Evolutionary conservation across 2,113 vertebrate genomes (phyloP).

Genomic region (Heterotilapia buettikoferi): DNA sequence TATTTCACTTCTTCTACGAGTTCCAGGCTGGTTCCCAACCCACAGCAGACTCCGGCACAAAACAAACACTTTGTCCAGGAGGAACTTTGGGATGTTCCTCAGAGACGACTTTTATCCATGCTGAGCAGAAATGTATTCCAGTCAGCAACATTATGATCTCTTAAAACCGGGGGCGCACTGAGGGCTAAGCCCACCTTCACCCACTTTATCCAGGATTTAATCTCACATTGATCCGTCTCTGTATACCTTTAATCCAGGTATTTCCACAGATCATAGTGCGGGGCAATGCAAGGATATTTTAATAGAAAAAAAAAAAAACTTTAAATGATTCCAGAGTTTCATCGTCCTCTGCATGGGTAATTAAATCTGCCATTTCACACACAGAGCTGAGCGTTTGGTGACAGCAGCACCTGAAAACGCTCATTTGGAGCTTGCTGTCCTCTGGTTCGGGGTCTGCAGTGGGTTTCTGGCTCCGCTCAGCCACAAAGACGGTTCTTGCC

Average conservation of each 20-base stretch:
- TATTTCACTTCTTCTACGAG: background rate
- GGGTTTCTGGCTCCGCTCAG: background rate
- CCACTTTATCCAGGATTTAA: background rate
- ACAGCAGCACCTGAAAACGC: background rate
- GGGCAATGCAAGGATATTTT: background rate
- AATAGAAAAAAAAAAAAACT: background rate
- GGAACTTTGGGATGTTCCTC: background rate
- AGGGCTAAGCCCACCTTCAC: background rate
- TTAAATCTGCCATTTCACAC: background rate
- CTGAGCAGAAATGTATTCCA: conserved; percentile 11
- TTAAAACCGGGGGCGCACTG: background rate
- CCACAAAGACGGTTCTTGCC: background rate
- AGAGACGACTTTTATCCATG: conserved; percentile 14
- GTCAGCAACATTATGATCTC: background rate
- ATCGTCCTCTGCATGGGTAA: background rate
- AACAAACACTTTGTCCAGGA: background rate
- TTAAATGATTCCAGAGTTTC: background rate
- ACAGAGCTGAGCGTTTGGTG: background rate
- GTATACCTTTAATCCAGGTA: background rate
- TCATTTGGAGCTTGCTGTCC: background rate
- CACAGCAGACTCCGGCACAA: background rate
- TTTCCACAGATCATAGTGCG: background rate
- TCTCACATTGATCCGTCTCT: background rate
- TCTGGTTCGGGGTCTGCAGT: background rate
- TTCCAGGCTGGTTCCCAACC: background rate